Evolutionary conservation across 1,140 invertebrate species (phyloP).

Genomic region (Drosophila repleta): DNA sequence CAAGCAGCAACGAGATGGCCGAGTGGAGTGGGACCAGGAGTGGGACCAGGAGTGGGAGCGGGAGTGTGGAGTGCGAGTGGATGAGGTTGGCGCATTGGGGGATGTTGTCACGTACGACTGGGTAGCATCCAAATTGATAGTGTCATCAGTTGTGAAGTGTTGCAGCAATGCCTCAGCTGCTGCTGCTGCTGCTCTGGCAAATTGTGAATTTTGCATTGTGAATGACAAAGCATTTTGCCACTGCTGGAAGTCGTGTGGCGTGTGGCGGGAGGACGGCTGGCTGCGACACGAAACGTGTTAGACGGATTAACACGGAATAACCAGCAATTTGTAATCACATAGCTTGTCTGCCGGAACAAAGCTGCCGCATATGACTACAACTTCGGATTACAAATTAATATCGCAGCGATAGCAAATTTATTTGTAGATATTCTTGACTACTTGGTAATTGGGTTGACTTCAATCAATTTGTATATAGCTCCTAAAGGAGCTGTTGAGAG

Average conservation of each 20-base stretch:
- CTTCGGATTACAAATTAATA: not conserved
- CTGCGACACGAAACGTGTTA: not conserved
- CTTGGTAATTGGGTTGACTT: too few relatives aligned
- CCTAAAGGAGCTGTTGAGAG: too few relatives aligned
- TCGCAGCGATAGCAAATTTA: too few relatives aligned
- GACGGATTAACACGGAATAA: slow-evolving; percentile 9
- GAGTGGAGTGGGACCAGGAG: not conserved
- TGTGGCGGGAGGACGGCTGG: not conserved
- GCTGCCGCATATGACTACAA: not conserved
- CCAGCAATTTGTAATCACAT: slow-evolving; percentile 27
- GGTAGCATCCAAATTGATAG: slow-evolving; percentile 64
- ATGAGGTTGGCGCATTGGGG: slow-evolving; percentile 7
- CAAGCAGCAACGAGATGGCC: not conserved
- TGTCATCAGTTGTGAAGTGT: slow-evolving; percentile 75
- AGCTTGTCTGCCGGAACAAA: not conserved
- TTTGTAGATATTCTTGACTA: too few relatives aligned
- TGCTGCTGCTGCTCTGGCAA: slow-evolving; percentile 4
- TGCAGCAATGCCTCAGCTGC: slow-evolving; percentile 17
- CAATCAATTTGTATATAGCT: too few relatives aligned
- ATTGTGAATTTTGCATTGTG: not conserved
- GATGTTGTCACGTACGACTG: slow-evolving; percentile 17
- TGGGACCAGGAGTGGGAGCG: not conserved
- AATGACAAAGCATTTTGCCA: slow-evolving; percentile 2
- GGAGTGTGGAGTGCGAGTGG: not conserved
- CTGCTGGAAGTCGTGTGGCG: not conserved